Evolutionary conservation across 2,113 vertebrate genomes (phyloP).

Genomic region (Psittacula cyanocephala): DNA sequence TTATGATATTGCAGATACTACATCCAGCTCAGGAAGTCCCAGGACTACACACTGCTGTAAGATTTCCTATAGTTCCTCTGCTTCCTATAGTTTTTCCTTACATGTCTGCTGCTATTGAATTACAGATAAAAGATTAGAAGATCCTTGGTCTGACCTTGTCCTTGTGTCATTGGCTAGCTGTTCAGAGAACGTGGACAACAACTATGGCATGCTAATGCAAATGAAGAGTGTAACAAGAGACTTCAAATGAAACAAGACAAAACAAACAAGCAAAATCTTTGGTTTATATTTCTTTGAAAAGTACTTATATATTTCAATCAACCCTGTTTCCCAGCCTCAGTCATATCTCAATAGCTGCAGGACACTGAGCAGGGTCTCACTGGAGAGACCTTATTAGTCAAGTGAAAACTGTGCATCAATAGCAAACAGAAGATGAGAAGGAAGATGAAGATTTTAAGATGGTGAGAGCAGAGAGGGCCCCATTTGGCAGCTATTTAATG

Average conservation of each 20-base stretch:
- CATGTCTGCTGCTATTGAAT: background rate
- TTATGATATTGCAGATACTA: background rate
- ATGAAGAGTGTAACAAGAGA: background rate
- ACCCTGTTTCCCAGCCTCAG: background rate
- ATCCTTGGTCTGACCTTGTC: background rate
- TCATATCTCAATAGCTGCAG: background rate
- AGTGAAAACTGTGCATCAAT: background rate
- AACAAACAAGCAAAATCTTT: background rate
- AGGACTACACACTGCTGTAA: background rate
- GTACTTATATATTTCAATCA: background rate
- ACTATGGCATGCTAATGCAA: background rate
- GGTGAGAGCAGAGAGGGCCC: background rate
- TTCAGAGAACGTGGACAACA: background rate
- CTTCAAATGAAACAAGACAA: background rate
- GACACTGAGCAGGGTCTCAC: background rate
- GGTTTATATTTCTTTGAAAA: background rate
- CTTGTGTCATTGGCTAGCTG: background rate
- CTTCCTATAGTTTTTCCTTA: conserved; percentile 9
- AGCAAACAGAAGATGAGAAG: background rate
- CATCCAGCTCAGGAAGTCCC: background rate
- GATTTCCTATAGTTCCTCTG: background rate
- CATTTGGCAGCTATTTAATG: conserved; percentile 19
- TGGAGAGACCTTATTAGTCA: background rate
- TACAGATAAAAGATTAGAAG: background rate
- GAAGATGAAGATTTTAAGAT: background rate